These are phyloP conservation scores for Brachylomia viminalis DNA, from an alignment of 2,888 invertebrate genomes.

Conservation along the genomic window DNA sequence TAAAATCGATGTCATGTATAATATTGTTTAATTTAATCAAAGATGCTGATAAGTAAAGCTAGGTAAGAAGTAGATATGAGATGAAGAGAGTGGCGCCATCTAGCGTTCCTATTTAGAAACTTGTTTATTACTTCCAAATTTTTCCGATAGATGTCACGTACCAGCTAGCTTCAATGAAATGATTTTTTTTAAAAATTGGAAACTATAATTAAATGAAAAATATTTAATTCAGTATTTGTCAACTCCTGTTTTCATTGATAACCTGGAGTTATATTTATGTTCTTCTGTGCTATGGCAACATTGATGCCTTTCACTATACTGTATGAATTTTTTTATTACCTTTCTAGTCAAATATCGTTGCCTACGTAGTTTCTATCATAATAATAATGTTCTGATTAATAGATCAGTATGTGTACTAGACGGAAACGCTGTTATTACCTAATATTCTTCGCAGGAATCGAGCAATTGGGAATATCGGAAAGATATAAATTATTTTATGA, in stretches of 20 bases:
- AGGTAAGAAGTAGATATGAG: too few species aligned
- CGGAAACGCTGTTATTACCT: not conserved
- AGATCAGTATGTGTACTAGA: not conserved
- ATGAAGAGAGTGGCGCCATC: conserved; percentile 18
- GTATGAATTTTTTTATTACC: too few species aligned
- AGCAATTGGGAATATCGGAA: not conserved
- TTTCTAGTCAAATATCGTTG: not conserved
- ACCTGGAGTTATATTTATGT: not conserved
- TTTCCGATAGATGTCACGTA: conserved; percentile 37
- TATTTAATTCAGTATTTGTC: not conserved
- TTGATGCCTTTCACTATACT: not conserved
- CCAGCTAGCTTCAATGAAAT: not conserved
- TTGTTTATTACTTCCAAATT: not conserved
- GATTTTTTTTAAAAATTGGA: not conserved
- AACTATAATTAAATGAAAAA: too few species aligned
- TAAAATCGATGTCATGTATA: not conserved
- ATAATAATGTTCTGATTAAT: not conserved
- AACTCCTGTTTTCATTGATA: not conserved
- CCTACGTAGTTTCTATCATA: not conserved
- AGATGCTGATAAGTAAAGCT: not conserved
- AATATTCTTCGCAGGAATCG: not conserved
- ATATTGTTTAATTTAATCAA: not conserved
- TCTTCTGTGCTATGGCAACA: not conserved
- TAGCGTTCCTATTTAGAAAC: not conserved
- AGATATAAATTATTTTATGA: not conserved